Evolutionary conservation across 2,888 invertebrate species (phyloP).

Genomic region (Dicyrtomina minuta): DNA sequence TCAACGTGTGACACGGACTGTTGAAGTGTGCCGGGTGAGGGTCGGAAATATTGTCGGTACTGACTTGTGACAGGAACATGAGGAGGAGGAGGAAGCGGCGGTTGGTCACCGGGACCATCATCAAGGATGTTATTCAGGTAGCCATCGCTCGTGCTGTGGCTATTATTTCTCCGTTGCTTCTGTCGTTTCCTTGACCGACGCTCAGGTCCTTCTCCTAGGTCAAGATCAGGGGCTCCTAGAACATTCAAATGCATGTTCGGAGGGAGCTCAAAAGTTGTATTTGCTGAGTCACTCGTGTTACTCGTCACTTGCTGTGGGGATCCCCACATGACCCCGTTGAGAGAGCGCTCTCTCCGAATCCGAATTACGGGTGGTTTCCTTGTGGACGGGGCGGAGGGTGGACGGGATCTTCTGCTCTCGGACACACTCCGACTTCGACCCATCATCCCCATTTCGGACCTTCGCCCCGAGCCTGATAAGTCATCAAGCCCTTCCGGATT

Average conservation of each 20-base stretch:
- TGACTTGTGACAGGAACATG: neutral
- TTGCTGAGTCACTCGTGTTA: constrained; percentile 30
- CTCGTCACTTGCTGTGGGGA: constrained; percentile 31
- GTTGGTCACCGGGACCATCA: too few species aligned
- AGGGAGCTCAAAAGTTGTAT: constrained; percentile 5
- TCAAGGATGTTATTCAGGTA: too few species aligned
- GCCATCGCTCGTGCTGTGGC: too few species aligned
- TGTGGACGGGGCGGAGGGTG: constrained; percentile 30
- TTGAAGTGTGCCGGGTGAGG: neutral
- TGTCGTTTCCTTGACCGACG: constrained; percentile 5
- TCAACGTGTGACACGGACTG: neutral
- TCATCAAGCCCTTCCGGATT: too few species aligned
- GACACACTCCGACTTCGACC: constrained; percentile 10
- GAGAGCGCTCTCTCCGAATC: constrained; percentile 34
- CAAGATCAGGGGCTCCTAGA: too few species aligned
- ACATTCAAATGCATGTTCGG: too few species aligned
- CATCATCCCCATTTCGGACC: neutral
- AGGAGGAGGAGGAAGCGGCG: too few species aligned
- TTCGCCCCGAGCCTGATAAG: too few species aligned
- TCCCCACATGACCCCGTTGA: constrained; percentile 38
- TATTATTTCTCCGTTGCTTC: neutral
- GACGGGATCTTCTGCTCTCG: too few species aligned
- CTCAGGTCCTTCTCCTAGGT: too few species aligned
- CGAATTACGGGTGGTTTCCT: constrained; percentile 35
- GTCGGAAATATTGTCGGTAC: neutral